Base-by-base conservation (phyloP, 2,113 vertebrate species). In the Ailurus styani region DNA sequence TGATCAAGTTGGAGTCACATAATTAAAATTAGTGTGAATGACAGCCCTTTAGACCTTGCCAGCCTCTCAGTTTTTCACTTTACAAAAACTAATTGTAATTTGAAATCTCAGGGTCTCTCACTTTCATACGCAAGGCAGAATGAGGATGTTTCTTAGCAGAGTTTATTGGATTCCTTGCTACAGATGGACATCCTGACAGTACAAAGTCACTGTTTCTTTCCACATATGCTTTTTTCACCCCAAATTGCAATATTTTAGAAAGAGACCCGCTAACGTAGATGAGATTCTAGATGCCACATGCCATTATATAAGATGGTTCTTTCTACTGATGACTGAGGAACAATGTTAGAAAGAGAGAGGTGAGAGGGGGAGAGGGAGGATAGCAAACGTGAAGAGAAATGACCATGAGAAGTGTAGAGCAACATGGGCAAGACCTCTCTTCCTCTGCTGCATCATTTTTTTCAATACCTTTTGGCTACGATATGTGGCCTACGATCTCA, bases 21-120 rank as follows among this genome's bases (percentile, higher is more conserved):
- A 98, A 91, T 97, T 95, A 96, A 97, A 97, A 95, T 96, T 86
- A 94, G 57, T 31, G 55, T 90, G 98, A 68, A 90, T 14, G 57
- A 87, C 40, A 78, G 14, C 62, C 14, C 87, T 77, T 60, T 87
- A 15, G 68, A 52, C 37, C 8, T 90, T 93, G 57, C 52, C 42
- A 84, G 42, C 6, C n/a, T 91, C 27, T 93, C 18, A 47, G 21
- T 96, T 37, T 27, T 96, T 50, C 2, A 60, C 52, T 87, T 50
- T 55, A 29, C 57, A 27, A 31, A 31, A 55, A 34, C n/a, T 2
- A 55, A 20, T 52, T 3, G 31, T n/a, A 47, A 79, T 60, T 37
- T 72, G 0, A 0, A 98, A 96, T 97, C 50, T 78, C 13, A 17
- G 95, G 47, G 40, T 15, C 20, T 88, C 72, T 57, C 57, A 54